Base-by-base conservation (phyloP, 2,797 vertebrate genomes). In the Perodicticus potto region DNA sequence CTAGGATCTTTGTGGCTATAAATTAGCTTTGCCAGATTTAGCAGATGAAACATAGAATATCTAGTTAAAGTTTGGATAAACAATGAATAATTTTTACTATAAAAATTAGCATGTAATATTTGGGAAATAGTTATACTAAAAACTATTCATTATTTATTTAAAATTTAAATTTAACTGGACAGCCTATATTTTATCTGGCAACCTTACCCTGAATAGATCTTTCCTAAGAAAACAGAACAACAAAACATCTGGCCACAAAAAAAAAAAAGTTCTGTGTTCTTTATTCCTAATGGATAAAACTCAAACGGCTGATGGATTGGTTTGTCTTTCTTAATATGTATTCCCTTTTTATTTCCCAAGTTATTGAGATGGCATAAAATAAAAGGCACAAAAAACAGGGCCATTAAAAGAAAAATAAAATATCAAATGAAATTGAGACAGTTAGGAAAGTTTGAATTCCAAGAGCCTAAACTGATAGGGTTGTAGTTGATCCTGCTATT, bases 21-120 rank as follows among this genome's bases (percentile, higher is more conserved):
- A 93, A 80, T 78, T 43, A 80, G 23, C 13, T 34, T 63, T 83
- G 37, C 37, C 59, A 87, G 65, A 89, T 78, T 74, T 73, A 89
- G 23, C 17, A 83, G 70, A 70, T 53, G 72, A 78, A 94, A 65
- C 59, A 76, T 0, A 32, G 17, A 32, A 70, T 1, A 14, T 49
- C 25, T 37, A 82, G 53, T 80, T 83, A 86, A 37, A 93, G 86
- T 95, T 91, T 73, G 96, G n/a, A 65, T 83, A 74, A 94, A 80
- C 2, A 69, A 73, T 59, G 67, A 94, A 88, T 93, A 55, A 37
- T 25, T 73, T 93, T 91, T 61, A 94, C 34, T 78, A 94, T 81
- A 85, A 96, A 95, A 94, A 83, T 92, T 49, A 83, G 25, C 22
- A 83, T 74, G 29, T 32, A 89, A 74, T 78, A 87, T 53, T 81